Conservation (phyloP, 2,797 vertebrate species). For the Tympanoctomys barrerae region DNA sequence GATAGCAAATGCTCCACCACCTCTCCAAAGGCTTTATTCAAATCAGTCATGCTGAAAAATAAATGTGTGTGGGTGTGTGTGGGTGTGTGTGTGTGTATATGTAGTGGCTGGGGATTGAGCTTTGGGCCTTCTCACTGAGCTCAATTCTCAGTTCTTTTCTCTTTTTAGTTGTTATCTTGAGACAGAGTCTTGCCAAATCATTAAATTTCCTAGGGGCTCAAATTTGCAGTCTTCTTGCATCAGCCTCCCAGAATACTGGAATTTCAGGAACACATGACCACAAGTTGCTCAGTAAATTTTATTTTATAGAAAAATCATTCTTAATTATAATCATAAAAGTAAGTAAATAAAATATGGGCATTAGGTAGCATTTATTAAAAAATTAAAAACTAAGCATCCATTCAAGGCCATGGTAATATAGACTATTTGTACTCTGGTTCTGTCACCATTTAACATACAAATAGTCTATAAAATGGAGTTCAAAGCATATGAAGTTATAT, state of each 20-base stretch:
- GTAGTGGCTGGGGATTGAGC: background rate
- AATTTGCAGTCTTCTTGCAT: background rate
- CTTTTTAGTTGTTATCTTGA: background rate
- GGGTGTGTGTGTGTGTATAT: background rate
- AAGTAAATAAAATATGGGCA: constrained; percentile 38
- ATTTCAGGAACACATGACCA: background rate
- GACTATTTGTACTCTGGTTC: constrained; percentile 29
- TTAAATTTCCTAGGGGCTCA: background rate
- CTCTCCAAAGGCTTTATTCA: constrained; percentile 93
- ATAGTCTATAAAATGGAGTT: constrained; percentile 54
- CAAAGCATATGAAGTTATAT: constrained; percentile 47
- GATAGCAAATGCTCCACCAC: constrained; percentile 90
- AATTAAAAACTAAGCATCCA: constrained; percentile 26
- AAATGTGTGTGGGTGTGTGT: background rate
- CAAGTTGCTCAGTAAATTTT: background rate
- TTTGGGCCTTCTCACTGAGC: background rate
- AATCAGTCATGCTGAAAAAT: constrained; percentile 93
- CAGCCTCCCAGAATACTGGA: background rate
- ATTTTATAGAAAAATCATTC: background rate
- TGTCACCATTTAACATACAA: constrained; percentile 38
- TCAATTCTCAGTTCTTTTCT: background rate
- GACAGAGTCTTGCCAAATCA: background rate
- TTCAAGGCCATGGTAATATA: constrained; percentile 34
- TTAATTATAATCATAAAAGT: constrained; percentile 6
- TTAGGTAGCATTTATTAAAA: background rate